Base-by-base conservation (phyloP, 2,113 vertebrate genomes). In the Semicossyphus pulcher region DNA sequence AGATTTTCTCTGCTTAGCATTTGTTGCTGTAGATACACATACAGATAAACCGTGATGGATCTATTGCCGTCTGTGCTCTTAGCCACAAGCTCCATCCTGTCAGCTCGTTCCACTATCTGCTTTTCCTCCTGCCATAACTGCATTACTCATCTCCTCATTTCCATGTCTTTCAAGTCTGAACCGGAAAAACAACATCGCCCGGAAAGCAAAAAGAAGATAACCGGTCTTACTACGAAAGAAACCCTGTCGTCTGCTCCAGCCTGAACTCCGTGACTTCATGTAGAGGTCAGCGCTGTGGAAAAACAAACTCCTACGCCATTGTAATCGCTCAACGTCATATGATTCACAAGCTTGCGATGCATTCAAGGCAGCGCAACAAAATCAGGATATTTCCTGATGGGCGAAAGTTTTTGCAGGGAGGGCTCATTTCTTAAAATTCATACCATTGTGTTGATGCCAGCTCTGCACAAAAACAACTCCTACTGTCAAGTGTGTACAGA, bases 341-440 rank as follows among this genome's bases (percentile, higher is more conserved):
- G 67, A 79, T 81, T 81, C 58, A 81, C 21, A 15, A 62, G n/a
- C 41, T 47, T 15, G 12, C 10, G 36, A 86, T 58, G 70, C 45
- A 68, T 53, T 72, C 53, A 47, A 45, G 80, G 39, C n/a, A 15
- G 39, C 2, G 9, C 42, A 37, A 41, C 61, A 49, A 18, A 21
- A 80, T 57, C 47, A 64, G 58, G 51, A 70, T 62, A 73, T 82
- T 77, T 78, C 84, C 61, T 76, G 58, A 81, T 84, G 80, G 75
- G 78, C 65, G 54, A 83, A 77, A 85, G 78, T 70, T 73, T 3
- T 53, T 36, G 21, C 23, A 58, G 49, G 42, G 4, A 53, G 59
- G 52, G 60, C 26, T 49, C n/a, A 5, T 34, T 61, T 73, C 45
- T 44, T 31, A 3, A 60, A 25, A 37, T 26, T 72, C 31, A 10